phyloP scores from a whole-genome alignment of 2,797 vertebrate genomes.

The Hydrolagus colliei region DNA sequence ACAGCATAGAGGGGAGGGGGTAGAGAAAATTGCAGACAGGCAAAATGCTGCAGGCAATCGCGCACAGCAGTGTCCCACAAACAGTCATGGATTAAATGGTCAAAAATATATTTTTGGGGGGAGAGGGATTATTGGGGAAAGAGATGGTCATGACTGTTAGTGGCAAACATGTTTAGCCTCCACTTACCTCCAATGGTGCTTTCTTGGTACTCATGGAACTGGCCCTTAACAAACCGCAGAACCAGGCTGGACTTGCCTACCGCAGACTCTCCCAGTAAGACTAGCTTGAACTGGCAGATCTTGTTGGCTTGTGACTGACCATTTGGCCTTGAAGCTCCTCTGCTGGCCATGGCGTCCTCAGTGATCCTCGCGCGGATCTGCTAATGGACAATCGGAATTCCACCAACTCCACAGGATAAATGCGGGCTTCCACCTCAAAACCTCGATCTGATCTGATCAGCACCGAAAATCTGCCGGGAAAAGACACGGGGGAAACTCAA shows the following conservation, averaged over 20 bases:
- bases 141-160: too few species aligned
- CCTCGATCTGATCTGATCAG: not conserved
- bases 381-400: not conserved
- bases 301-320: constrained; percentile 65
- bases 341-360: constrained; percentile 56
- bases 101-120: too few species aligned
- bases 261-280: constrained; percentile 65
- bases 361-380: too few species aligned
- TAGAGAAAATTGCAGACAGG: too few species aligned
- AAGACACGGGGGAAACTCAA: too few species aligned
- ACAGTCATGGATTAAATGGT: too few species aligned
- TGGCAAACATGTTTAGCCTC: too few species aligned
- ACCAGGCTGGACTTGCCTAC: constrained; percentile 70
- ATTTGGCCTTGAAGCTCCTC: constrained; percentile 62
- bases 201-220: constrained; percentile 69
- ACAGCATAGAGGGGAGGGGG: too few species aligned
- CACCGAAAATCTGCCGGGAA: too few species aligned
- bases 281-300: constrained; percentile 67
- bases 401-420: not conserved
- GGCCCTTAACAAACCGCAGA: constrained; percentile 66
- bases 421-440: not conserved
- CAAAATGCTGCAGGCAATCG: too few species aligned
- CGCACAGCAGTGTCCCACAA: too few species aligned
- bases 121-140: too few species aligned
- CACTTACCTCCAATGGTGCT: constrained; percentile 66